A percentile compares a stretch with the other conserved stretches of the same genome.
These are phyloP conservation scores for Thalassoma bifasciatum DNA, from an alignment of 2,113 vertebrate genomes.

Conservation along the genomic window DNA sequence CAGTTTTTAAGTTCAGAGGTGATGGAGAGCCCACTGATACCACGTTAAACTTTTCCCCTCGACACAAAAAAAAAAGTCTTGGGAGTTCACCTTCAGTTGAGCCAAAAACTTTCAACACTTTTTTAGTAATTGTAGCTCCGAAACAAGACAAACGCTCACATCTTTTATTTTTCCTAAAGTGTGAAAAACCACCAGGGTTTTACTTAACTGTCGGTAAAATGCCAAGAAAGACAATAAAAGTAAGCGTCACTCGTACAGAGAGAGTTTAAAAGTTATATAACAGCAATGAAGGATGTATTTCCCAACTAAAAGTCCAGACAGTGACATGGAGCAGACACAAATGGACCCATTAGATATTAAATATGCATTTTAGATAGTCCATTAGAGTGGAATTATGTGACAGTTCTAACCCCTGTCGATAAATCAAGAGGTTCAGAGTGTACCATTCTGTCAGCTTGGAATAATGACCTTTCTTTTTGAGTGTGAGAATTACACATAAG, in stretches of 20 bases:
- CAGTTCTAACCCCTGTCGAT: neutral
- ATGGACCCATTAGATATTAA: neutral
- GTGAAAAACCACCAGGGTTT: neutral
- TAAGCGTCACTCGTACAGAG: neutral
- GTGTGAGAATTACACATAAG: neutral
- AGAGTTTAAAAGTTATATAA: neutral
- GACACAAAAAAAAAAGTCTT: no score
- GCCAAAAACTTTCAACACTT: neutral
- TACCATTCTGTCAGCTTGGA: neutral
- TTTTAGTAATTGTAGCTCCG: neutral
- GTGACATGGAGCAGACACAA: neutral
- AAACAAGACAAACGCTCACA: neutral
- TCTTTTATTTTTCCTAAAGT: neutral
- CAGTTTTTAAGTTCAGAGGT: no score
- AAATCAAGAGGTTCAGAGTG: neutral
- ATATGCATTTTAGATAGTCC: neutral
- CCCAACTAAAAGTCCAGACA: neutral
- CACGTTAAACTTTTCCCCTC: no score
- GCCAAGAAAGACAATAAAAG: constrained; percentile 8
- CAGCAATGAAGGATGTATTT: constrained; percentile 2
- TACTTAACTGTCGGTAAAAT: neutral
- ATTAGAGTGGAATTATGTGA: constrained; percentile 9
- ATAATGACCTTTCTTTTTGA: neutral
- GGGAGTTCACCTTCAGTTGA: neutral
- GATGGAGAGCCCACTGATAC: no score